Conservation (phyloP, 2,888 invertebrate species). For the Tetragonula carbonaria region DNA sequence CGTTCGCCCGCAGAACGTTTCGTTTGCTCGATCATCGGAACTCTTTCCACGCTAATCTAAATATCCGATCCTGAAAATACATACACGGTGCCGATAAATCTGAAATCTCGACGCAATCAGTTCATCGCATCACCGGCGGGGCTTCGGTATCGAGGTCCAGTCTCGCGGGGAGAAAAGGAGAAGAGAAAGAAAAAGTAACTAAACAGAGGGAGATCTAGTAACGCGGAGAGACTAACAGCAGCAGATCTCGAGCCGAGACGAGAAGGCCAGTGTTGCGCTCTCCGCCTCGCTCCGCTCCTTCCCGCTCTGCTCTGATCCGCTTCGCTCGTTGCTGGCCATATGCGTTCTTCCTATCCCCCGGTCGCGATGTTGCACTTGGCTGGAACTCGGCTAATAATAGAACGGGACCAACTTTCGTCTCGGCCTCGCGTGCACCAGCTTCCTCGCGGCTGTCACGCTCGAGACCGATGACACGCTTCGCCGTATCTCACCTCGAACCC, state of each 20-base stretch:
- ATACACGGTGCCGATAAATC: not conserved
- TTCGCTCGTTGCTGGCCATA: conserved; percentile 54
- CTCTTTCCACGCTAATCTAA: not conserved
- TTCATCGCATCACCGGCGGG: not conserved
- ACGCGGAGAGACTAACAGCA: not conserved
- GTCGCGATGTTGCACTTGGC: conserved; percentile 60
- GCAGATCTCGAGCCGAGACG: not conserved
- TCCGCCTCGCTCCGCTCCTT: conserved; percentile 12
- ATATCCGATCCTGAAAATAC: not conserved
- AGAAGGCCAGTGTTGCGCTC: not conserved
- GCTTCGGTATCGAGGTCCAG: not conserved
- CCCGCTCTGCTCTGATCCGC: conserved; percentile 36
- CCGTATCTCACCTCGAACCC: conserved; percentile 14
- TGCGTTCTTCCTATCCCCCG: conserved; percentile 50
- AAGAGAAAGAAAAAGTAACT: not conserved
- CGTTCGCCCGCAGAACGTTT: not conserved
- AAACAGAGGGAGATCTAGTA: conserved; percentile 6
- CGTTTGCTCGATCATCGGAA: not conserved
- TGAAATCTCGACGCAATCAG: conserved; percentile 18
- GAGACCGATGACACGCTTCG: conserved; percentile 49
- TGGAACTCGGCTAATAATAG: conserved; percentile 68
- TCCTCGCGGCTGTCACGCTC: conserved; percentile 50
- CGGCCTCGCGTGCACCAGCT: conserved; percentile 52
- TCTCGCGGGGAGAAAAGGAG: not conserved
- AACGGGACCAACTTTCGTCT: conserved; percentile 67